These are phyloP conservation scores for Channa maculata DNA, from an alignment of 2,113 vertebrate species.

Conservation along the genomic window DNA sequence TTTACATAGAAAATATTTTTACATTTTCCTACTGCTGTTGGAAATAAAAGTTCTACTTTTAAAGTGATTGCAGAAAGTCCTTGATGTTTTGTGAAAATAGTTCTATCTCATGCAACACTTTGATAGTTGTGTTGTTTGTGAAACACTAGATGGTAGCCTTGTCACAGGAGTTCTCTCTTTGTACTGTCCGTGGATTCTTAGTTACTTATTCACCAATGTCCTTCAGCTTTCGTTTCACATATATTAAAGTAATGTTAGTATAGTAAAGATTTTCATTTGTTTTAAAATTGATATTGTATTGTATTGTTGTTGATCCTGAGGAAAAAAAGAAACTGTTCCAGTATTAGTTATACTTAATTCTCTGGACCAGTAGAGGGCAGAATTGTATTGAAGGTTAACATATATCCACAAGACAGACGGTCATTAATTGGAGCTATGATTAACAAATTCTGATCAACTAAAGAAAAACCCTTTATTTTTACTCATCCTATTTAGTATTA, in stretches of 20 bases:
- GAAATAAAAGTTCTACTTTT: constrained; percentile 57
- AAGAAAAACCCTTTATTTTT: no score
- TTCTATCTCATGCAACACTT: not conserved
- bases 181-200: not conserved
- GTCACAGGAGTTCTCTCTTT: not conserved
- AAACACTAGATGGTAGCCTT: constrained; percentile 36
- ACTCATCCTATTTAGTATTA: no score
- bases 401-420: not conserved
- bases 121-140: not conserved
- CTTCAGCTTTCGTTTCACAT: not conserved
- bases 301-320: no score
- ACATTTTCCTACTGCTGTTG: constrained; percentile 68
- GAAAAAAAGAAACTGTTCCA: not conserved
- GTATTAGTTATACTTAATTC: not conserved
- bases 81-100: no score
- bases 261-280: not conserved
- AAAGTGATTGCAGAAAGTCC: not conserved
- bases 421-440: not conserved
- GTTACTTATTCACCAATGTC: not conserved
- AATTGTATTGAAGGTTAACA: constrained; percentile 16
- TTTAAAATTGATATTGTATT: not conserved
- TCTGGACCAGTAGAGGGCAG: constrained; percentile 42
- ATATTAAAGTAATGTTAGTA: not conserved
- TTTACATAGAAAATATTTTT: constrained; percentile 61
- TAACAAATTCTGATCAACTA: no score